Base-by-base conservation (phyloP, 2,888 invertebrate species). In the Esperia sulphurella region DNA sequence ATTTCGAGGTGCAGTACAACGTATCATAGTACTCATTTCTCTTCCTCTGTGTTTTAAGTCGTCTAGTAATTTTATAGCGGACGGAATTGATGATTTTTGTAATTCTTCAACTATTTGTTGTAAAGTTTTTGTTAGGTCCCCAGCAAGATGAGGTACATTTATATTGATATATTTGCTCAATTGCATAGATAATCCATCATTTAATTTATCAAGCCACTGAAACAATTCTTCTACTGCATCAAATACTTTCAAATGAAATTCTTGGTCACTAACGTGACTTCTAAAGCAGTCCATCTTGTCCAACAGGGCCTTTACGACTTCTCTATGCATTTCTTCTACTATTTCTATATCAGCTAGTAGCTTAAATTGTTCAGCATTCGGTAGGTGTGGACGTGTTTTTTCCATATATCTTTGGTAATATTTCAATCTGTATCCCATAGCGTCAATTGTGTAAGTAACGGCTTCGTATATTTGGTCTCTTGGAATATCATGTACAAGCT, bases 321-420 rank as follows among this genome's bases (percentile, higher is more conserved):
- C 79, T 57, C 69, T 72, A 48, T 89, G 80, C 89, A 89, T 89
- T 21, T 80, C 85, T 67, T 84, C 81, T 14, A 88, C 66, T 48
- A 89, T 80, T 77, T 88, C 89, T 43, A 83, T 53, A 42, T 89
- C 89, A 3, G 82, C 63, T 35, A 57, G 43, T 43, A 89, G 50
- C 54, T 80, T 65, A 5, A 61, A 54, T 59, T 78, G 76, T 30
- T 74, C 57, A 44, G 54, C 53, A 53, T 77, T 78, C 28, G 78
- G 53, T 41, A 83, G 57, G 8, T 33, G 37, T n/a, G 57, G 28
- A 38, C 60, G 60, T 55, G 77, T 53, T 29, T 71, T 75, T 49
- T 79, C 68, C 63, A 86, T 73, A 52, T 80, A 88, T 43, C 53
- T 75, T 59, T 76, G 65, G 53, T 72, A 86, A 63, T 79, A 75